Evolutionary conservation across 1,140 invertebrate species (phyloP), one percentile per base, ranked within the genome.

Genomic region (Branchinecta lindahli): DNA sequence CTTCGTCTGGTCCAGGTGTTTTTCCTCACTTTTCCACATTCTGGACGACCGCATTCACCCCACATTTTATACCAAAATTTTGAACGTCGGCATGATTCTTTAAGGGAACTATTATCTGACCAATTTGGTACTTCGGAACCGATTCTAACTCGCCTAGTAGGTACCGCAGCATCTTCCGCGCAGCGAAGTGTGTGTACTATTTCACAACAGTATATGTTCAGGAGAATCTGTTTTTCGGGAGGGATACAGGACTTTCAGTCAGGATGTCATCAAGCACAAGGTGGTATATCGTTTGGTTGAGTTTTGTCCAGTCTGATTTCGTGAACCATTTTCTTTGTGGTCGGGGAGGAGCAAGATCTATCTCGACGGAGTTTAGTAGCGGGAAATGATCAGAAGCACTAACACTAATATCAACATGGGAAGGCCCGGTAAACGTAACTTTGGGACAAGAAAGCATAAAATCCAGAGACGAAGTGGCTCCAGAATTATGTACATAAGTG

Each of bases 141-240:
- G 52, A 61, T 61, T 61, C 52, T 61, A 1, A 61, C 6, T 61
- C 6, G 52, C 18, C 52, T 61, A 20, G 52, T 61, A 61, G 52
- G 52, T 61, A 61, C 12, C 6, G 52, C 52, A 61, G 52, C 52
- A 61, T 61, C 6, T 61, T 61, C 52, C 52, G 18, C 12, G 52
- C 18, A 61, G 52, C 52, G 52, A 61, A 61, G 52, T 20, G 52
- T 1, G 6, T 61, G 18, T 12, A 61, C 18, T 61, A 61, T 61
- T 61, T 61, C 18, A 61, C 52, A 61, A 61, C 52, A 61, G 6
- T 61, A n/a, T n/a, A 61, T 61, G 52, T 61, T 61, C 52, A 61
- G 52, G 6, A 61, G 18, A 61, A 61, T 61, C 52, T 61, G 52
- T 20, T 61, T 61, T 61, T 61, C 52, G 18, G 18, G 52, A 61